These are phyloP conservation scores for Agrilus mali DNA, from an alignment of 2,888 invertebrate species.

Conservation along the genomic window DNA sequence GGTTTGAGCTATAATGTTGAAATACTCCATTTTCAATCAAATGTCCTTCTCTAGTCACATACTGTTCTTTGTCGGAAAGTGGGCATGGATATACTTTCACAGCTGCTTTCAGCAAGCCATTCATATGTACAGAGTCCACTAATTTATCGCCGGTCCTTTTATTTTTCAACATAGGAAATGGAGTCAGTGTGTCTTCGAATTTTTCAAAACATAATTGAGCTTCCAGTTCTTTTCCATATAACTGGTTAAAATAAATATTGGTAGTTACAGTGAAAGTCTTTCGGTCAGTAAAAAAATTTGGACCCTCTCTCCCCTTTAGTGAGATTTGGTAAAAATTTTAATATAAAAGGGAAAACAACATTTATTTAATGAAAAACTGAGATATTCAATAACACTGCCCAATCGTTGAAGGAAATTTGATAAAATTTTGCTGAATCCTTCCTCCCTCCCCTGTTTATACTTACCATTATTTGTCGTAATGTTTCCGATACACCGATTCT, in stretches of 20 bases:
- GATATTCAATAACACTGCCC: too few species aligned
- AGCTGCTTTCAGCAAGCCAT: slow-evolving; percentile 27
- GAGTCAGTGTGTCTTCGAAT: slow-evolving; percentile 53
- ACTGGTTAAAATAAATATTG: slow-evolving; percentile 14
- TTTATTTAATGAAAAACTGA: too few species aligned
- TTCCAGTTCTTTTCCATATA: slow-evolving; percentile 55
- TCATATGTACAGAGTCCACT: slow-evolving; percentile 35
- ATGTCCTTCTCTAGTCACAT: slow-evolving; percentile 38
- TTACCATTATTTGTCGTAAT: too few species aligned
- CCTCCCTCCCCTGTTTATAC: too few species aligned
- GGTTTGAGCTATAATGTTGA: slow-evolving; percentile 47
- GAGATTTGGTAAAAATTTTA: too few species aligned
- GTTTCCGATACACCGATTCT: too few species aligned
- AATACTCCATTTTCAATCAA: slow-evolving; percentile 48
- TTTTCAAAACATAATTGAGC: slow-evolving; percentile 49
- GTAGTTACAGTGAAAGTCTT: neutral
- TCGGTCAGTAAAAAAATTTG: neutral
- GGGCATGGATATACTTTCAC: slow-evolving; percentile 55
- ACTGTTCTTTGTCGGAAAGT: slow-evolving; percentile 38
- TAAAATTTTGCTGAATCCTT: too few species aligned
- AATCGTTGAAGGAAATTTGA: too few species aligned
- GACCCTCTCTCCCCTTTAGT: too few species aligned
- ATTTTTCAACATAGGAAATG: slow-evolving; percentile 49
- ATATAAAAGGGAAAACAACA: too few species aligned
- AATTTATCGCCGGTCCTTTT: slow-evolving; percentile 36